Conservation (phyloP, 2,797 vertebrate species). For the Salarias fasciatus region DNA sequence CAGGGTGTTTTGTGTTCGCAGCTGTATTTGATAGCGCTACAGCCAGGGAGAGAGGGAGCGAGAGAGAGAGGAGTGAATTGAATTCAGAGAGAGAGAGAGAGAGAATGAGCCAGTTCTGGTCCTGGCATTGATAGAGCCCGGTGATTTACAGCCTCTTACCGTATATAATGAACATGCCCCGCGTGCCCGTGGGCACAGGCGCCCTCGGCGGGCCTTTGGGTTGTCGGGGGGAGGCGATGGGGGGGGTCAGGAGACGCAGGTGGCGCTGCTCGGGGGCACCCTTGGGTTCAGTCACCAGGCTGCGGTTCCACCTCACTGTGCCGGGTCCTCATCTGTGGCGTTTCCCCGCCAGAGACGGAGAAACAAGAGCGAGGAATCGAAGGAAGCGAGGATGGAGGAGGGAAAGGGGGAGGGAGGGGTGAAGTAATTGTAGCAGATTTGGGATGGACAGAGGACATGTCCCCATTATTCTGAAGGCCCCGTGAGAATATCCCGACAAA, state of each 20-base stretch:
- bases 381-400: background rate
- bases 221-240: conserved; percentile 35
- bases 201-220: conserved; percentile 67
- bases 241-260: conserved; percentile 77
- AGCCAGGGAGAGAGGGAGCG: conserved; percentile 53
- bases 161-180: conserved; percentile 84
- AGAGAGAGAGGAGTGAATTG: conserved; percentile 24
- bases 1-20: conserved; percentile 87
- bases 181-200: conserved; percentile 64
- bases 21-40: conserved; percentile 88
- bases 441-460: conserved; percentile 73
- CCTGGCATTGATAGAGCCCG: conserved; percentile 85
- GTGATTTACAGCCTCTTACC: conserved; percentile 86
- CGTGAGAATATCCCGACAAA: conserved; percentile 68
- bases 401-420: conserved; percentile 17
- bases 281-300: conserved; percentile 69
- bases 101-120: conserved; percentile 67
- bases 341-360: conserved; percentile 24
- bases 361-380: too few species aligned
- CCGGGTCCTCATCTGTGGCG: conserved; percentile 54
- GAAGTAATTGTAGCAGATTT: conserved; percentile 56
- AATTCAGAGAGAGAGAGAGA: conserved; percentile 34
- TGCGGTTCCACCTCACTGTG: conserved; percentile 69
- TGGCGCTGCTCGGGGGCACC: conserved; percentile 78
- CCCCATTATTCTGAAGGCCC: conserved; percentile 50